These are phyloP conservation scores for Leucoma salicis DNA, from an alignment of 2,888 invertebrate species.

Conservation along the genomic window DNA sequence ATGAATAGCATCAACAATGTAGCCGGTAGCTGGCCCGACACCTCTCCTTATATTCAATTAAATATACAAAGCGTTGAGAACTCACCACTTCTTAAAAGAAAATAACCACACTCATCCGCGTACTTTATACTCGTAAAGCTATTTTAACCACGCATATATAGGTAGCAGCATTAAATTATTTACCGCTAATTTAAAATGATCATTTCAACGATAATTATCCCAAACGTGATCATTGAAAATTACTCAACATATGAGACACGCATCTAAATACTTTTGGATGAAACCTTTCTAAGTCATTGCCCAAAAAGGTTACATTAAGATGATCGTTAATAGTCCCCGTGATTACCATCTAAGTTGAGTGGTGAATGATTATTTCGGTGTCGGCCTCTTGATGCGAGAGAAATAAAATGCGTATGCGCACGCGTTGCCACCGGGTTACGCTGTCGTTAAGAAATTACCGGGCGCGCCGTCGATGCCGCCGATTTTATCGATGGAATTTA, in stretches of 20 bases:
- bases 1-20: conserved; percentile 66
- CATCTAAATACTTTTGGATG: conserved; percentile 20
- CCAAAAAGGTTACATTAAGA: conserved; percentile 75
- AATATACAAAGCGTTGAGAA: conserved; percentile 53
- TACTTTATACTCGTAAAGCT: conserved; percentile 17
- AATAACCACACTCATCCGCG: conserved; percentile 33
- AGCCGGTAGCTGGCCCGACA: conserved; percentile 57
- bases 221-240: conserved; percentile 33
- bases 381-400: conserved; percentile 70
- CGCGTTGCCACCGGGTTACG: conserved; percentile 81
- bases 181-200: conserved; percentile 17
- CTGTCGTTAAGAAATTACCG: conserved; percentile 81
- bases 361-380: conserved; percentile 78
- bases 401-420: conserved; percentile 78
- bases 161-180: conserved; percentile 9
- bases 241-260: conserved; percentile 25
- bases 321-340: conserved; percentile 73
- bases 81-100: conserved; percentile 38
- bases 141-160: conserved; percentile 9
- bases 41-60: conserved; percentile 62
- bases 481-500: conserved; percentile 82
- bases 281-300: conserved; percentile 60
- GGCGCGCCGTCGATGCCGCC: conserved; percentile 69
- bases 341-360: conserved; percentile 81
- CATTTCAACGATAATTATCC: conserved; percentile 24